Evolutionary conservation across 2,888 invertebrate genomes (phyloP), one percentile per base, ranked within the genome.

Genomic region (Limulus polyphemus): DNA sequence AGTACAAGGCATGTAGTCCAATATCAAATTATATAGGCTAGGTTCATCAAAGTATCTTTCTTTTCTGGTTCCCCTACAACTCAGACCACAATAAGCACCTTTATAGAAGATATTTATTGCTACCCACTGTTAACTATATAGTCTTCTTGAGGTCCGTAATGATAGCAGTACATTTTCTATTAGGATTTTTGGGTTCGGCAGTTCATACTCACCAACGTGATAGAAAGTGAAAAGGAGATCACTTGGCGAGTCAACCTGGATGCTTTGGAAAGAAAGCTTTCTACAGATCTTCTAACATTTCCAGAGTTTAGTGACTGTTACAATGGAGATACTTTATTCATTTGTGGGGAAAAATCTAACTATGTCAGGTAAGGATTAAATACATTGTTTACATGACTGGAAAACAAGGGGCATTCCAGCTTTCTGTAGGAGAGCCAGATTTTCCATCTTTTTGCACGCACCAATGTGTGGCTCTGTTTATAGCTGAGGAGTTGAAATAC

Each of bases 131-230:
- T 50, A 50, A n/a, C 4, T 7, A 50, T 4, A 50, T 9, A 50
- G 3, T 3, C 2, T 7, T 50, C 14, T 14, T 50, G 13, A 14
- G 50, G 13, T 50, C 14, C 10, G 14, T 50, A n/a, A n/a, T 14
- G 13, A n/a, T 50, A 9, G 13, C 14, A 49, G 11, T 55, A 32
- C 32, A 32, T 32, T 32, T 32, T 32, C 14, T 67, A 72, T 55
- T 70, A 79, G 76, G 76, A 78, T 60, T 63, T 69, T 16, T 63
- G 69, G 2, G 71, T 80, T 17, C 75, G 80, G 13, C 77, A 89
- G 74, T 97, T 95, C 75, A 78, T 97, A 17, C 80, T 94, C 63
- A 87, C 89, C 47, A 97, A 97, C 77, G 78, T 97, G 59, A 83
- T 85, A 72, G 79, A 80, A 12, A 81, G 82, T 66, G 77, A 81